Conservation (phyloP, 1,140 invertebrate species). For the Macrobrachium nipponense region DNA sequence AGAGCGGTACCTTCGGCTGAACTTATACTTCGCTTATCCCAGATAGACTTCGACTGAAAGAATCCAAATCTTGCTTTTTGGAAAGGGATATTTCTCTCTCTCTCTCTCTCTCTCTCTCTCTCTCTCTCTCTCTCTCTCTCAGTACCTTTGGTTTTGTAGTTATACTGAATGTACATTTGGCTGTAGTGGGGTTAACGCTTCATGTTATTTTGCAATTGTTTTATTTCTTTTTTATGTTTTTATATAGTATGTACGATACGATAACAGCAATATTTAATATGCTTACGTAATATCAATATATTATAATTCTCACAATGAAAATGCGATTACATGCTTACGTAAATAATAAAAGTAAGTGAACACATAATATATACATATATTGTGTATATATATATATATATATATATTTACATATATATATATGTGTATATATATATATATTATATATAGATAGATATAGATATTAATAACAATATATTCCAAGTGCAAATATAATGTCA, state of each 20-base stretch:
- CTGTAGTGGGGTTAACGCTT: not conserved
- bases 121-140: constrained; percentile 22
- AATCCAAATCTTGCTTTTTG: too few species aligned
- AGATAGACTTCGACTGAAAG: too few species aligned
- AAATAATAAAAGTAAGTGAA: not conserved
- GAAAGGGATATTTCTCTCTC: too few species aligned
- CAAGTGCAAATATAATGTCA: not conserved
- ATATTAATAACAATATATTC: not conserved
- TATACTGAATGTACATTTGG: too few species aligned
- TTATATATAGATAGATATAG: not conserved
- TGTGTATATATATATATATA: not conserved
- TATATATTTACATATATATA: constrained; percentile 4
- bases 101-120: constrained; percentile 32
- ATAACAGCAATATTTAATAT: not conserved
- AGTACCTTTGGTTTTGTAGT: too few species aligned
- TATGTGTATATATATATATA: not conserved
- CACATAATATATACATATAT: not conserved
- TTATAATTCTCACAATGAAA: too few species aligned
- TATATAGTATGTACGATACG: not conserved
- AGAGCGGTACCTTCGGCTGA: too few species aligned
- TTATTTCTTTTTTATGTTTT: not conserved
- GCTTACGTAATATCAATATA: too few species aligned
- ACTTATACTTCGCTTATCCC: too few species aligned
- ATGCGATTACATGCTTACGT: too few species aligned
- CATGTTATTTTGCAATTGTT: not conserved